Evolutionary conservation across 37 sponge, comb jelly and placozoan genomes (phyloP), one percentile per base, ranked within the genome.

Genomic region (Chondrosia reniformis): DNA sequence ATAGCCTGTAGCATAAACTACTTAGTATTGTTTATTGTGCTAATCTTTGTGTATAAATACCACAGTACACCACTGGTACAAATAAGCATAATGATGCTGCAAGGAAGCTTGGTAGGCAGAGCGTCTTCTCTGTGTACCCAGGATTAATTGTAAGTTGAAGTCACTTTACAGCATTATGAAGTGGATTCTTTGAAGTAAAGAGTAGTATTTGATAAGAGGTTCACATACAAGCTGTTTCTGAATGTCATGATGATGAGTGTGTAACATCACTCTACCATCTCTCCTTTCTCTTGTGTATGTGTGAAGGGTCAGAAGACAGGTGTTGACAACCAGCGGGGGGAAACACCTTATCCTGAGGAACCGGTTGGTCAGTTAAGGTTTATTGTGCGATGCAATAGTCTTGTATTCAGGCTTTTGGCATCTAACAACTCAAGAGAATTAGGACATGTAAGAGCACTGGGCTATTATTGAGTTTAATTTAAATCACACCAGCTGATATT

Each of bases 61-160:
- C 49, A 24, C 58, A 81, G 79, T 67, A 81, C 38, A 42, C 79
- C 7, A 46, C 30, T 39, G 78, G 80, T n/a, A 84, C 58, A 62
- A 80, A 84, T 28, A 59, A 57, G 28, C 22, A 67, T 2, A 81
- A 74, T 56, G 84, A 41, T 19, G 25, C 41, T 24, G 49, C 49
- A 38, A 74, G 91, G 42, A 31, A 76, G 30, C 46, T 25, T 10
- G 45, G 39, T 65, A 84, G 86, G 49, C 74, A 79, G 27, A 84
- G 72, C 30, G 57, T 94, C 39, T 94, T 90, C 79, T 27, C 76
- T 33, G 76, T 94, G 39, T 94, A 83, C 45, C 91, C 94, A 19
- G 86, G 82, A 1, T 72, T 93, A 59, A 45, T 77, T 63, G 88
- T 87, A 82, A 32, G 86, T 67, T 13, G 31, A 12, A 63, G 31